Percentiles rank a stretch among this genome's conserved stretches.
Conservation (phyloP, 2,888 invertebrate species). For the Morpho helenor region DNA sequence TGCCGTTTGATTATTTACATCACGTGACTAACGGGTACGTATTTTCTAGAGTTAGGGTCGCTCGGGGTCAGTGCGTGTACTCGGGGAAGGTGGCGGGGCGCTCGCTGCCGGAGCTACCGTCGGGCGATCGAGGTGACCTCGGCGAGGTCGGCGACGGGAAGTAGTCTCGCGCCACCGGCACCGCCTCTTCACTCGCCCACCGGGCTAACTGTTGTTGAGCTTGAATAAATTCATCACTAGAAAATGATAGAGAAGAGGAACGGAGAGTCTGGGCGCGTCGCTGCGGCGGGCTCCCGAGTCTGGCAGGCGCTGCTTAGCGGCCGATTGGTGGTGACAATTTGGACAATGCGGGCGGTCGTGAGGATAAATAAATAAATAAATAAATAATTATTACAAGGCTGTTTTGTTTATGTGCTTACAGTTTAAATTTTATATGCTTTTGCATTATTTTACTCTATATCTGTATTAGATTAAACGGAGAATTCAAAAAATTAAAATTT, state of each 20-base stretch:
- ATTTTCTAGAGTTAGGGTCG: conserved; percentile 55
- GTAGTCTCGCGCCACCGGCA: conserved; percentile 79
- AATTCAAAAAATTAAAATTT: too few species aligned
- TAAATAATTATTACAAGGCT: too few species aligned
- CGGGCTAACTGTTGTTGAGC: conserved; percentile 97
- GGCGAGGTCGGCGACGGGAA: conserved; percentile 52
- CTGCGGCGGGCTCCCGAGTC: conserved; percentile 36
- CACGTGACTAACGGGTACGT: conserved; percentile 47
- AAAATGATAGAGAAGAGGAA: conserved; percentile 91
- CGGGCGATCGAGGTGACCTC: conserved; percentile 31
- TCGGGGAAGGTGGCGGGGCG: conserved; percentile 62
- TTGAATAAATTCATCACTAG: conserved; percentile 98
- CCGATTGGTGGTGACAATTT: background rate
- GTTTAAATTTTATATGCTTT: too few species aligned
- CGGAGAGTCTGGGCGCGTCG: conserved; percentile 78
- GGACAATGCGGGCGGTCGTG: background rate
- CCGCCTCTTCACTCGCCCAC: conserved; percentile 94
- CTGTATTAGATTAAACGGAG: too few species aligned
- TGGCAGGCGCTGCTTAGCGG: conserved; percentile 5
- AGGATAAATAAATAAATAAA: too few species aligned
- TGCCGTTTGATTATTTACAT: conserved; percentile 61
- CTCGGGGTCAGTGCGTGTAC: conserved; percentile 55
- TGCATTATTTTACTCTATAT: too few species aligned
- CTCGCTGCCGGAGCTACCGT: conserved; percentile 62
- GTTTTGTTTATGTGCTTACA: too few species aligned